Base-by-base conservation (phyloP, 2,113 vertebrate genomes). In the Baryphthengus martii region DNA sequence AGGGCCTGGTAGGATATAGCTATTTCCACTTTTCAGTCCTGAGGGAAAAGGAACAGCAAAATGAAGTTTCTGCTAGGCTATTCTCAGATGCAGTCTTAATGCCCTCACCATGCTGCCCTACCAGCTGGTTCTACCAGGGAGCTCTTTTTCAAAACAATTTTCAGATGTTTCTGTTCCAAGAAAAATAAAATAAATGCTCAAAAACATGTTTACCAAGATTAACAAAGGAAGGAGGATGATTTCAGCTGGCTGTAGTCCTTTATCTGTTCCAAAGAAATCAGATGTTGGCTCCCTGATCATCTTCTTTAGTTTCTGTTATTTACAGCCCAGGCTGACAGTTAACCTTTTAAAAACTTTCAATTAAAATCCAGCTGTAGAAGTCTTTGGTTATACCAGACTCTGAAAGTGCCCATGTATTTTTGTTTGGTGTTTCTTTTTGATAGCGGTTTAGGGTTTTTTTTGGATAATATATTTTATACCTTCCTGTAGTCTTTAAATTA, bases 301-400 rank as follows among this genome's bases (percentile, higher is more conserved):
- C 33, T 63, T 63, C 11, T 74, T 85, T 78, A 3, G 3, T 44
- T 77, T 63, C 49, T 63, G 21, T 61, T 85, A 35, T 83, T 91
- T 85, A 61, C 28, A 85, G 35, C 42, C 25, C 31, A 44, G 31
- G 31, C 53, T 68, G 80, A 68, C 13, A 67, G 49, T 72, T 78
- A 76, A 85, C 44, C 37, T 95, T 88, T 82, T 40, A 55, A 73
- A 75, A 72, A 63, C 53, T 88, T 94, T 13, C 16, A 62, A 9
- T 70, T 82, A 58, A 88, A 93, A 68, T 3, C 29, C 29, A 37
- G 6, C 25, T 91, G 40, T 40, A 77, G 53, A 89, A 87, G 24
- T 63, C 28, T 72, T 75, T 72, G 35, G 31, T 93, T 81, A 56
- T 10, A 28, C 24, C 24, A 77, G 47, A 35, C 45, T 79, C 37